Conservation (phyloP, 2,113 vertebrate species). For the Clarias magur region DNA sequence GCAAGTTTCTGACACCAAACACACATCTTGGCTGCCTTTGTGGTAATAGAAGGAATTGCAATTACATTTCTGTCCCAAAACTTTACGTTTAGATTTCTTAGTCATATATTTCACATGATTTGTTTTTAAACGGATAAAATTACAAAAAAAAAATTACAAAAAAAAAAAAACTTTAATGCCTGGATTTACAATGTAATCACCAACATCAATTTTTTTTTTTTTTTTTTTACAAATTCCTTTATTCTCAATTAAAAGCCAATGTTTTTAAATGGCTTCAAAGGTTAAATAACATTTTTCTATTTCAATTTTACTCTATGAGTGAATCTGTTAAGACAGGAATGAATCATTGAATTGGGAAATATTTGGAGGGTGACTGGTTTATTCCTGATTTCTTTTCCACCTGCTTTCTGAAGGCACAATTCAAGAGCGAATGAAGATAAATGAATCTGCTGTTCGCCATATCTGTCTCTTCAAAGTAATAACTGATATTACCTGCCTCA, state of each 20-base stretch:
- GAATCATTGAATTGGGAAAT: neutral
- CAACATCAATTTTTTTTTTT: neutral
- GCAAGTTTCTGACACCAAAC: neutral
- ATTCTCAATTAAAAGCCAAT: neutral
- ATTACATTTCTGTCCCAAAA: neutral
- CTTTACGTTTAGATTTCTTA: neutral
- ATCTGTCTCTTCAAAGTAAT: neutral
- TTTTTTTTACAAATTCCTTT: neutral
- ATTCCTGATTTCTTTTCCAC: constrained; percentile 17
- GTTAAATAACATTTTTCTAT: neutral
- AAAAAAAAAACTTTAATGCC: neutral
- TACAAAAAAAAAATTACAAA: neutral
- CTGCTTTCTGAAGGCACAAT: constrained; percentile 3
- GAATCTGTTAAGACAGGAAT: neutral
- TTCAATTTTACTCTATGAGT: neutral
- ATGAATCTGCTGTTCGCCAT: constrained; percentile 25
- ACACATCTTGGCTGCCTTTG: neutral
- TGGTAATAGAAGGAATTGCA: neutral
- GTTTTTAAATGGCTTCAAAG: neutral
- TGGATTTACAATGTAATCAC: neutral
- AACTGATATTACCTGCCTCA: constrained; percentile 8
- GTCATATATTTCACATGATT: neutral
- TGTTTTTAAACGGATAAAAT: neutral
- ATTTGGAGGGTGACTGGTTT: neutral
- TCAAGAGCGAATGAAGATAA: neutral